These are phyloP conservation scores for Ophion obscuratus DNA, from an alignment of 2,888 invertebrate genomes.

Conservation along the genomic window DNA sequence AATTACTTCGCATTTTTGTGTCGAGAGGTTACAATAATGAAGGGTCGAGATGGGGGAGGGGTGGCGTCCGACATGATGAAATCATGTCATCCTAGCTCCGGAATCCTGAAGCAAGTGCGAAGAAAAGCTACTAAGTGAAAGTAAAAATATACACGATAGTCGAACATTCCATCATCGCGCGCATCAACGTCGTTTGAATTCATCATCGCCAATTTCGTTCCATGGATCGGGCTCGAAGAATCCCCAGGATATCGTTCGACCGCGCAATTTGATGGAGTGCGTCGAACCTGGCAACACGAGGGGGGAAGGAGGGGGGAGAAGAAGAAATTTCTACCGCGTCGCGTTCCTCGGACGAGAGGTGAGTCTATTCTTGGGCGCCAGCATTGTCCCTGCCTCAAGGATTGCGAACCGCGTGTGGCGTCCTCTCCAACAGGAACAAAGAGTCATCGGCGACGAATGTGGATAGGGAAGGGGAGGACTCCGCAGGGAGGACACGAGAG, in stretches of 20 bases:
- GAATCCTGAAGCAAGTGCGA: no score
- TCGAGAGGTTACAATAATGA: no score
- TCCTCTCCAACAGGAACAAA: slow-evolving; percentile 54
- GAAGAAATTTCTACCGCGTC: slow-evolving; percentile 11
- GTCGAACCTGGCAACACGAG: background rate
- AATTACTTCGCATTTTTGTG: no score
- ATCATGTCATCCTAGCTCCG: no score
- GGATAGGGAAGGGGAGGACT: slow-evolving; percentile 30
- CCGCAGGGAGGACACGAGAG: slow-evolving; percentile 26
- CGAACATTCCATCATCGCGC: no score
- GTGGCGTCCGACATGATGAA: no score
- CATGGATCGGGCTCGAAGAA: slow-evolving; percentile 3
- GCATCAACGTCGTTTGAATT: no score
- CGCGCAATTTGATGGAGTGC: slow-evolving; percentile 27
- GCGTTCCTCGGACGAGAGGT: slow-evolving; percentile 29
- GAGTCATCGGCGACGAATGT: slow-evolving; percentile 42
- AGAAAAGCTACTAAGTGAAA: no score
- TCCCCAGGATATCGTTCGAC: background rate
- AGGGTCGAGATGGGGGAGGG: no score
- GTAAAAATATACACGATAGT: no score
- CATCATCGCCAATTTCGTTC: background rate
- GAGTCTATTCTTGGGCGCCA: slow-evolving; percentile 58
- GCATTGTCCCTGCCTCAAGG: slow-evolving; percentile 58
- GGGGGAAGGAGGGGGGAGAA: background rate
- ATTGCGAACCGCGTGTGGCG: slow-evolving; percentile 19